Conservation (phyloP, 2,888 invertebrate genomes). For the Liopterus haemorrhoidalis region DNA sequence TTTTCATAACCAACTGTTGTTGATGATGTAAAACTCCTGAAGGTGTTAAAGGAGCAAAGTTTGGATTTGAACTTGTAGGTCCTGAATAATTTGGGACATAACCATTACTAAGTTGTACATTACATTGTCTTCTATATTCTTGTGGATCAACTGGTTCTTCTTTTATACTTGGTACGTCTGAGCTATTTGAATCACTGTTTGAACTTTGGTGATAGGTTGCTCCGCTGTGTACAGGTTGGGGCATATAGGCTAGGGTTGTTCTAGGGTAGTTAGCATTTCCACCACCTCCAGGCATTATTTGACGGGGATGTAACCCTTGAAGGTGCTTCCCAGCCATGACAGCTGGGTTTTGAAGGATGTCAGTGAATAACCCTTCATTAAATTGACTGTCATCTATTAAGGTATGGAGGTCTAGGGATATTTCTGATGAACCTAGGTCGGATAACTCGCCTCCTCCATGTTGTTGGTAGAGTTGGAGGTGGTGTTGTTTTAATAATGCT, state of each 20-base stretch:
- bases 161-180: slow-evolving; percentile 73
- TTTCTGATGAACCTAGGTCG: slow-evolving; percentile 87
- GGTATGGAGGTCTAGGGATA: slow-evolving; percentile 85
- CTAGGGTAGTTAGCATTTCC: slow-evolving; percentile 51
- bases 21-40: slow-evolving; percentile 50
- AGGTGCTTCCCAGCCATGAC: slow-evolving; percentile 44
- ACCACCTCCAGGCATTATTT: slow-evolving; percentile 43
- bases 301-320: slow-evolving; percentile 45
- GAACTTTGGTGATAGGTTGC: slow-evolving; percentile 38
- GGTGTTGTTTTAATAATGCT: slow-evolving; percentile 57
- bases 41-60: slow-evolving; percentile 57
- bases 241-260: slow-evolving; percentile 82
- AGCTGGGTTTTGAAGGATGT: slow-evolving; percentile 59
- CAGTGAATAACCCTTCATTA: slow-evolving; percentile 78
- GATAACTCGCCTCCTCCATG: slow-evolving; percentile 68
- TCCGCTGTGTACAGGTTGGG: slow-evolving; percentile 83
- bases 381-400: slow-evolving; percentile 87
- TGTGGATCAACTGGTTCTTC: slow-evolving; percentile 81
- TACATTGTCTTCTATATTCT: slow-evolving; percentile 62
- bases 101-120: slow-evolving; percentile 40
- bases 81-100: slow-evolving; percentile 45
- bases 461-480: slow-evolving; percentile 68
- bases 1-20: slow-evolving; percentile 40
- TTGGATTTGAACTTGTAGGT: slow-evolving; percentile 33
- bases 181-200: slow-evolving; percentile 45